Percentiles rank a stretch among this genome's conserved stretches.
phyloP scores from a whole-genome alignment of 2,888 invertebrate genomes.

The Athrips mouffetella region DNA sequence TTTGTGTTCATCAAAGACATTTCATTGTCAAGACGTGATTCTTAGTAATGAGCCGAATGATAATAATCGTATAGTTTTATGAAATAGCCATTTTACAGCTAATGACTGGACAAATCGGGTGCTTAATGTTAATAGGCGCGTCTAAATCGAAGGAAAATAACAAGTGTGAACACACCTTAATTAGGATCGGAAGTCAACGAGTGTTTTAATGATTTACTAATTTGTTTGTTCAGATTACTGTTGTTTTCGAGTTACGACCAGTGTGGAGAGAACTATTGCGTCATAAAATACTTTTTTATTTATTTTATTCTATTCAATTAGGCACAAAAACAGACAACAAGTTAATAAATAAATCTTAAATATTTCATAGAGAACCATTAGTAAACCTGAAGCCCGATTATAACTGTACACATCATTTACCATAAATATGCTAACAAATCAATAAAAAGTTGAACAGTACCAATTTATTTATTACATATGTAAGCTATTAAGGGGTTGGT shows the following conservation, averaged over 20 bases:
- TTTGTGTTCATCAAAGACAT: background rate
- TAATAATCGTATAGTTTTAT: constrained; percentile 44
- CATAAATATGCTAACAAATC: too few species aligned
- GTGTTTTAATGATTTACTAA: constrained; percentile 65
- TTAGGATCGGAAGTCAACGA: constrained; percentile 64
- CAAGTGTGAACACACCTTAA: constrained; percentile 52
- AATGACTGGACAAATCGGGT: constrained; percentile 57
- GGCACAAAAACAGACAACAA: too few species aligned
- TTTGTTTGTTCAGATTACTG: constrained; percentile 49
- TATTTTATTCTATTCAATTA: too few species aligned
- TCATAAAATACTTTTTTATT: too few species aligned
- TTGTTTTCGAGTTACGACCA: background rate
- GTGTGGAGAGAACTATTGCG: background rate
- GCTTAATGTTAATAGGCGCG: constrained; percentile 61
- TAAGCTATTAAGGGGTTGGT: too few species aligned
- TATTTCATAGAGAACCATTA: too few species aligned
- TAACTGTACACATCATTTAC: too few species aligned
- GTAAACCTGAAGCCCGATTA: too few species aligned
- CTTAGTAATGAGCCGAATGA: constrained; percentile 36
- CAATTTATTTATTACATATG: too few species aligned
- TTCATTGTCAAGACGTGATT: constrained; percentile 8
- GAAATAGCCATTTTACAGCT: constrained; percentile 57
- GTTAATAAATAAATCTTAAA: too few species aligned
- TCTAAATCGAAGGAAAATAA: constrained; percentile 54
- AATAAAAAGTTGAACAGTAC: too few species aligned